Base-by-base conservation (phyloP, 2,888 invertebrate genomes). In the Mycalesis mineus region DNA sequence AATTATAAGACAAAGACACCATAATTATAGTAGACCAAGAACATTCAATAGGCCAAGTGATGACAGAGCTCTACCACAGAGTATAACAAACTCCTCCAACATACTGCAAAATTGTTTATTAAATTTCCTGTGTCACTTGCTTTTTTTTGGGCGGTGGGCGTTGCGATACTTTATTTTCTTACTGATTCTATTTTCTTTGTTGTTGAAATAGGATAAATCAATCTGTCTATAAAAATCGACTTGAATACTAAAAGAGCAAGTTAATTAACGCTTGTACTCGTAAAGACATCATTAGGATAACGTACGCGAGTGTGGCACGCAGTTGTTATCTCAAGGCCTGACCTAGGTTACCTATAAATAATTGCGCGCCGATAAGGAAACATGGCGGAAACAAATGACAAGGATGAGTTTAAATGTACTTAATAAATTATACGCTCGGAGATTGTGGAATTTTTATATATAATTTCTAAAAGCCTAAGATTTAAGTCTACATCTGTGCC, bases 301-400 rank as follows among this genome's bases (percentile, higher is more conserved):
- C 33, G 31, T 41, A 52, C 33, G 17, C 28, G 41, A 52, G 41
- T 15, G 41, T 42, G 28, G 29, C 40, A 33, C 41, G 41, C 52
- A 52, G 51, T 15, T 14, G 8, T 52, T 41, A 52, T 42, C 50
- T 29, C 63, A 66, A 67, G 69, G 66, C 51, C 62, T 52, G 73
- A 71, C 71, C 74, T 76, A 73, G 73, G 68, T 49, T 49, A 65
- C 57, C 69, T 76, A 75, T 73, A 69, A 70, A 74, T 74, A 75
- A 66, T 49, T 45, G 45, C 40, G 39, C 36, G 33, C 44, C 54
- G 56, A 56, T 56, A 56, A 61, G 60, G 59, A 58, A 63, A 58
- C 52, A 40, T 45, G 48, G 50, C 64, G 64, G 61, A 63, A 63
- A 22, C 41, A 1, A 53, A 31, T 14, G 47, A 55, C 61, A 63